A percentile compares a stretch with the other conserved stretches of the same genome.
Conservation (phyloP, 2,888 invertebrate genomes). For the Marronus borbonicus region DNA sequence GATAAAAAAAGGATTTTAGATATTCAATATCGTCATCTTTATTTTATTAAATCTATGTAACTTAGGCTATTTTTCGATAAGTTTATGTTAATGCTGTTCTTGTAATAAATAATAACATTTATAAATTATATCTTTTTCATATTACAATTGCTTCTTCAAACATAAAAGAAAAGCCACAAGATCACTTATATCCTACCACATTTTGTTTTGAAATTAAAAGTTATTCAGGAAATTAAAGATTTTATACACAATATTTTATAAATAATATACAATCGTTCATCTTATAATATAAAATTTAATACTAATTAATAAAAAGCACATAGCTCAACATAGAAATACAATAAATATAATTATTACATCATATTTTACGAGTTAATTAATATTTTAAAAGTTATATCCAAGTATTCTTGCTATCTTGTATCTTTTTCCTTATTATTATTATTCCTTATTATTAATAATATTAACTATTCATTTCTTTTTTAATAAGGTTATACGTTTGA, state of each 20-base stretch:
- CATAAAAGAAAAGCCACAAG: background rate
- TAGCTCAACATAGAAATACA: constrained; percentile 14
- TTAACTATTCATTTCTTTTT: constrained; percentile 39
- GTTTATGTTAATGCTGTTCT: constrained; percentile 42
- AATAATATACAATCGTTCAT: background rate
- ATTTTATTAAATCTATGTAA: constrained; percentile 40
- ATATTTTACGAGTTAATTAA: constrained; percentile 35
- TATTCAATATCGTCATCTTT: constrained; percentile 16
- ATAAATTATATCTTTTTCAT: constrained; percentile 4
- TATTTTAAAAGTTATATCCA: constrained; percentile 3
- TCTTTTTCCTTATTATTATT: constrained; percentile 39
- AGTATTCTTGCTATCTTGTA: constrained; percentile 12
- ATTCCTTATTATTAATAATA: constrained; percentile 40
- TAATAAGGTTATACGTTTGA: constrained; percentile 48
- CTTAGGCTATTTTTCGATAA: constrained; percentile 56
- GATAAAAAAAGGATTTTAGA: constrained; percentile 20
- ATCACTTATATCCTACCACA: background rate
- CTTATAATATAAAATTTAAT: constrained; percentile 16
- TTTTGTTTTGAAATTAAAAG: background rate
- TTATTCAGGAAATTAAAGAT: background rate
- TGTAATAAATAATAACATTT: constrained; percentile 36
- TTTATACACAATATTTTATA: constrained; percentile 4
- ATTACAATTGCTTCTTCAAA: background rate
- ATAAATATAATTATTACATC: constrained; percentile 35
- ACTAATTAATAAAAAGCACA: constrained; percentile 11